Conservation (phyloP, 2,888 invertebrate genomes). For the Rutpela maculata region DNA sequence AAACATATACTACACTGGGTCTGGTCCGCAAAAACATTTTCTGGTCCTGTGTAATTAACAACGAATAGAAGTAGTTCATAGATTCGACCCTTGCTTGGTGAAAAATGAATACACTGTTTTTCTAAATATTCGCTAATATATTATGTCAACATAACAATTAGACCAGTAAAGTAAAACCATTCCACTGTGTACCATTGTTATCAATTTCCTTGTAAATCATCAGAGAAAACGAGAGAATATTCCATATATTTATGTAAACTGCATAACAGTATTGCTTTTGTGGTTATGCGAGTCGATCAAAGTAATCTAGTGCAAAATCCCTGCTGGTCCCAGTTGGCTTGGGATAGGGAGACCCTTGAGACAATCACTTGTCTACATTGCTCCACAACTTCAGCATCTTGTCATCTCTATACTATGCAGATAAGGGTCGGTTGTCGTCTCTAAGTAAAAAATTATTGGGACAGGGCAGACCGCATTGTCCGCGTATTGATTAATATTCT, state of each 20-base stretch:
- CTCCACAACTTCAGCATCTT: constrained; percentile 22
- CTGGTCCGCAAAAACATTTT: too few species aligned
- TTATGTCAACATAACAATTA: too few species aligned
- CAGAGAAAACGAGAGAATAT: neutral
- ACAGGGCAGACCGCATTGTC: neutral
- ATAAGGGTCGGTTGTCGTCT: constrained; percentile 26
- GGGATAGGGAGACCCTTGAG: constrained; percentile 44
- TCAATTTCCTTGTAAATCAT: too few species aligned
- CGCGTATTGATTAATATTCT: constrained; percentile 28
- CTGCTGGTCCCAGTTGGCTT: constrained; percentile 39
- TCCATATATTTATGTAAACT: neutral
- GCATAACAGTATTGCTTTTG: neutral
- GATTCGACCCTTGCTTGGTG: too few species aligned
- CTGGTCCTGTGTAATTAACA: too few species aligned
- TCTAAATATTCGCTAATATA: too few species aligned
- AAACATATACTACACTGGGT: too few species aligned
- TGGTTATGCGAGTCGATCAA: constrained; percentile 51
- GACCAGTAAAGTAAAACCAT: too few species aligned
- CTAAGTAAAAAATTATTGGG: constrained; percentile 15
- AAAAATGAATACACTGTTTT: too few species aligned
- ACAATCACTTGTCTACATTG: constrained; percentile 40
- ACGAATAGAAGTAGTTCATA: too few species aligned
- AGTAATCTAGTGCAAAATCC: constrained; percentile 56
- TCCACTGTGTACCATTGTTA: too few species aligned
- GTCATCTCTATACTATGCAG: constrained; percentile 29